These are phyloP conservation scores for Coleophora flavipennella DNA, from an alignment of 2,888 invertebrate genomes.

Conservation along the genomic window DNA sequence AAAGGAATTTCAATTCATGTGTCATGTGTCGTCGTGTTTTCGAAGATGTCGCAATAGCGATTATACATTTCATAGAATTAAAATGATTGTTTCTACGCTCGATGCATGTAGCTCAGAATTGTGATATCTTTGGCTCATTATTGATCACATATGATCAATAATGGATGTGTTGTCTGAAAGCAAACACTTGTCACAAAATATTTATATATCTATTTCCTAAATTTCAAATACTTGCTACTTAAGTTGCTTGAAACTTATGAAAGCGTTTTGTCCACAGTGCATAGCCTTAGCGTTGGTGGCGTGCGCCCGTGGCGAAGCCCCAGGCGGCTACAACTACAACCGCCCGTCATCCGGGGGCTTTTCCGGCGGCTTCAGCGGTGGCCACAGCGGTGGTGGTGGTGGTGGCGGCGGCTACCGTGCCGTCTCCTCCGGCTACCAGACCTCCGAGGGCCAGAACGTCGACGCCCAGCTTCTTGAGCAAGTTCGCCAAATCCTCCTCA, in stretches of 20 bases:
- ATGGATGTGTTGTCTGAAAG: too few relatives aligned
- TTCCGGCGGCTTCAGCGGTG: slow-evolving; percentile 43
- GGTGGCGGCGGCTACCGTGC: slow-evolving; percentile 51
- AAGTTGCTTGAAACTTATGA: too few relatives aligned
- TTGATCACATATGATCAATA: too few relatives aligned
- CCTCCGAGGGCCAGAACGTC: slow-evolving; percentile 87
- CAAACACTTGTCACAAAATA: slow-evolving; percentile 6
- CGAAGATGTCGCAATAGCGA: too few relatives aligned
- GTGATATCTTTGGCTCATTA: too few relatives aligned
- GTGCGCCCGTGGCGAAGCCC: slow-evolving; percentile 82
- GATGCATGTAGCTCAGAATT: too few relatives aligned
- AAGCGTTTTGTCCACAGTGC: slow-evolving; percentile 73
- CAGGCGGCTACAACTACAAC: slow-evolving; percentile 82
- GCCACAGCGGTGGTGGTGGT: slow-evolving; percentile 65
- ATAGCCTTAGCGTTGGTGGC: slow-evolving; percentile 86
- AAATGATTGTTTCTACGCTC: too few relatives aligned
- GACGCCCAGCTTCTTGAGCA: slow-evolving; percentile 86
- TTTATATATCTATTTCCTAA: background rate
- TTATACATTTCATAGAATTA: too few relatives aligned
- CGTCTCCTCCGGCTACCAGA: slow-evolving; percentile 79
- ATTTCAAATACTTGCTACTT: background rate
- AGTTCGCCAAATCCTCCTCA: slow-evolving; percentile 87
- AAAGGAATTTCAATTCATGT: too few relatives aligned
- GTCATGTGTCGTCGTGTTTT: too few relatives aligned
- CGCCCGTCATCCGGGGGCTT: slow-evolving; percentile 72